Base-by-base conservation (phyloP, 2,113 vertebrate species). In the Epinephelus moara region DNA sequence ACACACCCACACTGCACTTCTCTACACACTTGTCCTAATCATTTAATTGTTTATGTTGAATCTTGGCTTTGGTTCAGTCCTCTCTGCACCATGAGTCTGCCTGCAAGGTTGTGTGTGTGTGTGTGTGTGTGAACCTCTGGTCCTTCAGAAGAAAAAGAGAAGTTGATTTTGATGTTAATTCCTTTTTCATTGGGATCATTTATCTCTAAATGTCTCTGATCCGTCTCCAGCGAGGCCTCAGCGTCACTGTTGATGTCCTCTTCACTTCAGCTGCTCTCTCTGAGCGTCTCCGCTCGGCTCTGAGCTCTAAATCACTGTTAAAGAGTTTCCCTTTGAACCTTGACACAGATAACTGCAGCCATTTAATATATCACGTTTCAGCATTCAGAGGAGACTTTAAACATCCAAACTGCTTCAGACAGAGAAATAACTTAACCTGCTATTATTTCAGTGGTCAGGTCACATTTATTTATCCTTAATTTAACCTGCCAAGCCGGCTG, bases 241-340 rank as follows among this genome's bases (percentile, higher is more conserved):
- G 8, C 69, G 3, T 64, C 71, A 62, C 61, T 62, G 49, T 3
- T 10, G 53, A 40, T 40, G 19, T 61, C 84, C 61, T 75, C 64
- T 71, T 49, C 55, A 8, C 5, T 30, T 45, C 60, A 23, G 68
- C 69, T 12, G 42, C 42, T 45, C 42, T 45, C n/a, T 49, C 63
- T 19, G 2, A 25, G 23, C 47, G 42, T 68, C 52, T 62, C 45
- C 2, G 23, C 42, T 6, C 30, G 42, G 3, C 64, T 64, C 69
- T 0, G 13, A 45, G 62, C 74, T 56, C 30, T 84, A 81, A 84
- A 88, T 85, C 85, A 81, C 70, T 10, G 42, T 11, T 85, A 55
- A 80, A 45, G 81, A 71, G 47, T 71, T 84, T 78, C 59, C 47
- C 70, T 87, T 25, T 88, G 84, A 88, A 80, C 81, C 59, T 14